These are phyloP conservation scores for Amphimallon solstitiale DNA, from an alignment of 2,888 invertebrate genomes.

Conservation along the genomic window DNA sequence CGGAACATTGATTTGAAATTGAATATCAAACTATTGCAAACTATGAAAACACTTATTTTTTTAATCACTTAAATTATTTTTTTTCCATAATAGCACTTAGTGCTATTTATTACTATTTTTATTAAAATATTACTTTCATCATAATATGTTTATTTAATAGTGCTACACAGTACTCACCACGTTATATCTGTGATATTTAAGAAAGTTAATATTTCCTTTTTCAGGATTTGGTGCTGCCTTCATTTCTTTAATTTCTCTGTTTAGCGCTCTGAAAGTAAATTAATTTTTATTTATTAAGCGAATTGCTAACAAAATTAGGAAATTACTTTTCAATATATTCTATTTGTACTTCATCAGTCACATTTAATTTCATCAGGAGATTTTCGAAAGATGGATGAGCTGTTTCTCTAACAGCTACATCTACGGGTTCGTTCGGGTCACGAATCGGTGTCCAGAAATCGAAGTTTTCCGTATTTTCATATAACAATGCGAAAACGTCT, in stretches of 20 bases:
- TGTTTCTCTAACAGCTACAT: constrained; percentile 59
- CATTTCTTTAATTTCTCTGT: constrained; percentile 31
- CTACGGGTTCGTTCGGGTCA: constrained; percentile 30
- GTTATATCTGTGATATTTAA: constrained; percentile 59
- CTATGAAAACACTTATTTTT: too few species aligned
- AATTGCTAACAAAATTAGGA: neutral
- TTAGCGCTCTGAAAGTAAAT: constrained; percentile 32
- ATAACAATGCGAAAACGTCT: constrained; percentile 6
- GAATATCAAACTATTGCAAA: too few species aligned
- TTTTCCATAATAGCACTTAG: too few species aligned
- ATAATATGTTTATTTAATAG: neutral
- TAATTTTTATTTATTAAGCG: neutral
- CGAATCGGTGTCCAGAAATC: constrained; percentile 34
- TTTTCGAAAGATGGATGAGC: constrained; percentile 57
- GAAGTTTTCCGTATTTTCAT: constrained; percentile 25
- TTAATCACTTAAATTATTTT: too few species aligned
- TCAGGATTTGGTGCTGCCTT: constrained; percentile 11
- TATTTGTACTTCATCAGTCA: constrained; percentile 61
- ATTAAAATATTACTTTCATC: too few species aligned
- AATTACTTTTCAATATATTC: constrained; percentile 65
- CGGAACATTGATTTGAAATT: too few species aligned
- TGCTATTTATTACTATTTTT: too few species aligned
- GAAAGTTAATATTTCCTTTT: constrained; percentile 55
- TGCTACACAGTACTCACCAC: constrained; percentile 38
- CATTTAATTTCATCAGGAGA: constrained; percentile 56